Evolutionary conservation across 2,113 vertebrate species (phyloP), one percentile per base, ranked within the genome.

Genomic region (Pollimyrus isidori): DNA sequence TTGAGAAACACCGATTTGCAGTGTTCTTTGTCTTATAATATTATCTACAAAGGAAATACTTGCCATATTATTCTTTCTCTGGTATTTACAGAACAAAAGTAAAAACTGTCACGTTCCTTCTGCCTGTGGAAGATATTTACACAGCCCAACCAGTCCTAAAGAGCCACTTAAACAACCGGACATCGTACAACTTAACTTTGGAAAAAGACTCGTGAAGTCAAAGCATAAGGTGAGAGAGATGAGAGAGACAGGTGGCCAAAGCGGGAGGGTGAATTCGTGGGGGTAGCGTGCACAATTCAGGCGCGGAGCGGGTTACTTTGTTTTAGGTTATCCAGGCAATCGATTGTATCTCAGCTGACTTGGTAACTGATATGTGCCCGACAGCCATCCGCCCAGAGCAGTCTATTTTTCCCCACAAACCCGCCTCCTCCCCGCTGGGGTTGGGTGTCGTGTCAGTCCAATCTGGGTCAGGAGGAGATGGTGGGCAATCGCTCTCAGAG

Each of bases 61-160:
- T 80, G 35, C 15, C 10, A 42, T 42, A 42, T 19, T 42, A 42
- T 42, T 42, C 4, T 80, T 35, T 80, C 73, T 26, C 73, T 80
- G 73, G 35, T 80, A 42, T 90, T 93, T 93, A 69, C 89, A 99
- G 98, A 93, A 91, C 94, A 90, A 99, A 98, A 93, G 95, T 97
- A 89, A 99, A 99, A 94, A 97, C 97, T 0, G 97, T 99, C 88
- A 97, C 96, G 11, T 99, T 99, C 93, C 96, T 98, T 88, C 94
- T 99, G 89, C 98, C 98, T 0, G 92, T 94, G 94, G 96, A 97
- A 45, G 93, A 93, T 90, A 96, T 94, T 92, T 96, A 97, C 95
- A 96, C 93, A 93, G 96, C 94, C 92, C 92, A 92, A 30, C 94
- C 96, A 3, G 94, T 91, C 85, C 76, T 95, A 92, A 91, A 92